Evolutionary conservation across 2,113 vertebrate species (phyloP).

Genomic region (Micronycteris hirsuta): DNA sequence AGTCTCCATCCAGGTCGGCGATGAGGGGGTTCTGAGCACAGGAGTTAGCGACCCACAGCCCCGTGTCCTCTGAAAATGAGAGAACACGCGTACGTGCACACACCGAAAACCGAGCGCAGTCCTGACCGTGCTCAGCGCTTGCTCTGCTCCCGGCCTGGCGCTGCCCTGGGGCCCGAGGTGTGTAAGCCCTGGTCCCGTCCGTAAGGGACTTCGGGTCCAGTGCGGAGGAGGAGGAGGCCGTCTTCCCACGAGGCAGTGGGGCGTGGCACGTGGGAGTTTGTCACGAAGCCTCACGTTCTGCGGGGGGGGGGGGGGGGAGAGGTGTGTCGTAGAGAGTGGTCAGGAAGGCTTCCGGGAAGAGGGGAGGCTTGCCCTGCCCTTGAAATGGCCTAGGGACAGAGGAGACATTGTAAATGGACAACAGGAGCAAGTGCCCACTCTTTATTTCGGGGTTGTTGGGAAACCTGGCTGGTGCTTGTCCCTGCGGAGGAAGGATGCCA

Average conservation of each 20-base stretch:
- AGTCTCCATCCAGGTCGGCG: rapidly evolving
- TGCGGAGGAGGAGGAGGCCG: no score
- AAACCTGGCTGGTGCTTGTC: not conserved
- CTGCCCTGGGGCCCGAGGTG: not conserved
- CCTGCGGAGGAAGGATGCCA: not conserved
- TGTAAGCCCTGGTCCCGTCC: rapidly evolving
- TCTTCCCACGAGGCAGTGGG: not conserved
- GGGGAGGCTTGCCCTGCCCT: not conserved
- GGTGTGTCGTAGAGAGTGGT: rapidly evolving
- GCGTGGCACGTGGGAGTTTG: rapidly evolving
- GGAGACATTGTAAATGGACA: no score
- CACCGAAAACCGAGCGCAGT: not conserved
- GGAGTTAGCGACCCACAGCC: not conserved
- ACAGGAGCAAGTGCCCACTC: rapidly evolving
- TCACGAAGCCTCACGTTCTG: no score
- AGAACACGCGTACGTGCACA: not conserved
- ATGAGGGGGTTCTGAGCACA: no score
- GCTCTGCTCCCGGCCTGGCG: not conserved
- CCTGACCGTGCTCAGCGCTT: not conserved
- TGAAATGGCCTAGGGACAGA: not conserved
- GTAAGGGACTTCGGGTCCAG: not conserved
- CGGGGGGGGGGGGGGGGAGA: not conserved
- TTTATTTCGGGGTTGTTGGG: rapidly evolving
- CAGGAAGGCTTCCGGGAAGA: not conserved
- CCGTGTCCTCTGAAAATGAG: not conserved